A percentile compares a stretch with the other conserved stretches of the same genome.
These are phyloP conservation scores for Agonopterix subpropinquella DNA, from an alignment of 2,888 invertebrate species.

Conservation along the genomic window DNA sequence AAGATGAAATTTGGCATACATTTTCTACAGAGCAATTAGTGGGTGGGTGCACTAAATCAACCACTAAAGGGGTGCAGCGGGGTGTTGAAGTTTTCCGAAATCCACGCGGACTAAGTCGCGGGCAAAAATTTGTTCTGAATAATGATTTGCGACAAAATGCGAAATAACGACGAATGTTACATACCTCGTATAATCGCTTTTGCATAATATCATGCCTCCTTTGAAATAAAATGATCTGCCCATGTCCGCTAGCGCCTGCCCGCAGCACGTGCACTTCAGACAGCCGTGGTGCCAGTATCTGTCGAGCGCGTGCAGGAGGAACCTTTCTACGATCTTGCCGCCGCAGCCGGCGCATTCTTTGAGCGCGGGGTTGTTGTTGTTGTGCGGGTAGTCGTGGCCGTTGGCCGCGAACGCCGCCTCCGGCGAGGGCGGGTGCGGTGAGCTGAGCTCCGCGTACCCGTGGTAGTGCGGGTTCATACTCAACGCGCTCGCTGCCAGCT, in stretches of 20 bases:
- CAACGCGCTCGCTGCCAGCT: slow-evolving; percentile 91
- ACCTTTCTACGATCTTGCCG: slow-evolving; percentile 93
- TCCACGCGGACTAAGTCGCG: no score
- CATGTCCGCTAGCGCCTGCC: slow-evolving; percentile 91
- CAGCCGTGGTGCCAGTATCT: slow-evolving; percentile 97
- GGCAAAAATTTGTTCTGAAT: neutral
- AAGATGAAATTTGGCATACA: no score
- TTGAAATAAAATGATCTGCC: slow-evolving; percentile 94
- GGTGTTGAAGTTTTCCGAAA: no score
- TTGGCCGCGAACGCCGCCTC: slow-evolving; percentile 81
- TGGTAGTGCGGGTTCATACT: slow-evolving; percentile 95
- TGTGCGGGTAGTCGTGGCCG: slow-evolving; percentile 78
- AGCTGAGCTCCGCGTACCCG: slow-evolving; percentile 87
- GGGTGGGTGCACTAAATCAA: no score
- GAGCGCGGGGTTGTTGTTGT: slow-evolving; percentile 77
- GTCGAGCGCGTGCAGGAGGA: slow-evolving; percentile 93
- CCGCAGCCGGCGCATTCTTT: slow-evolving; percentile 94
- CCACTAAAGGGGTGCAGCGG: no score
- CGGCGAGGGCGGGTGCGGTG: slow-evolving; percentile 85
- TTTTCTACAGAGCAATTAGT: no score
- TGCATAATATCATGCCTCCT: slow-evolving; percentile 96
- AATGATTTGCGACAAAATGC: neutral
- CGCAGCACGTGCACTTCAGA: slow-evolving; percentile 95
- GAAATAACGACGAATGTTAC: slow-evolving; percentile 25
- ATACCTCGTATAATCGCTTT: slow-evolving; percentile 96